These are phyloP conservation scores for Xiphophorus birchmanni DNA, from an alignment of 2,797 vertebrate species.

Conservation along the genomic window DNA sequence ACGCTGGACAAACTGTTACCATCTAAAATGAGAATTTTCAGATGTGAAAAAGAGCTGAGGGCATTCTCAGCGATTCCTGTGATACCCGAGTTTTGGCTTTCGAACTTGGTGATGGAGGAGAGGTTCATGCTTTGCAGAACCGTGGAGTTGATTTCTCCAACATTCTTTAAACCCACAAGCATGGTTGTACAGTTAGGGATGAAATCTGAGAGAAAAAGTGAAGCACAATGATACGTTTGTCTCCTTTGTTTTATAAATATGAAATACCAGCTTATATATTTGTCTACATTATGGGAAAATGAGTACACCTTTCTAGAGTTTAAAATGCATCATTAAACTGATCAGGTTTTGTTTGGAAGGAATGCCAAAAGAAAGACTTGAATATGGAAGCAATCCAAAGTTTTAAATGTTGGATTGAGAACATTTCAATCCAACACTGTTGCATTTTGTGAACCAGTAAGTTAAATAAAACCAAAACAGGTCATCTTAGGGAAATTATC, in stretches of 20 bases:
- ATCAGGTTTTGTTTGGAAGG: not conserved
- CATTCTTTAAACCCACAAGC: conserved; percentile 36
- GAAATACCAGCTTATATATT: not conserved
- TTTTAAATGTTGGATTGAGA: not conserved
- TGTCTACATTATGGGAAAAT: not conserved
- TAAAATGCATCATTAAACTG: not conserved
- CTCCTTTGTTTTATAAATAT: not conserved
- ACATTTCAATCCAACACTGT: too few relatives aligned
- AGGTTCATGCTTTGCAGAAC: conserved; percentile 69
- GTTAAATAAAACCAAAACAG: not conserved
- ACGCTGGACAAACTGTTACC: conserved; percentile 65
- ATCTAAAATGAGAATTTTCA: conserved; percentile 65
- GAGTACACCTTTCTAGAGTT: not conserved
- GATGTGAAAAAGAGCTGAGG: conserved; percentile 66
- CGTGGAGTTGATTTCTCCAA: conserved; percentile 69
- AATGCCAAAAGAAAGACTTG: not conserved
- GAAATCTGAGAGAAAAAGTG: conserved; percentile 56
- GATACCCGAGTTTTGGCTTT: conserved; percentile 55
- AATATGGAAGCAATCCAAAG: not conserved
- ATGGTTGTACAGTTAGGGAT: conserved; percentile 56
- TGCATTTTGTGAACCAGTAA: not conserved
- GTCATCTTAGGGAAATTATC: not conserved
- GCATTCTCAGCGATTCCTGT: conserved; percentile 62
- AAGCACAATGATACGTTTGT: not conserved
- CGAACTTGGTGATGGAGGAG: conserved; percentile 69